Base-by-base conservation (phyloP, 2,888 invertebrate species). In the Lasioglossum zephyrum region DNA sequence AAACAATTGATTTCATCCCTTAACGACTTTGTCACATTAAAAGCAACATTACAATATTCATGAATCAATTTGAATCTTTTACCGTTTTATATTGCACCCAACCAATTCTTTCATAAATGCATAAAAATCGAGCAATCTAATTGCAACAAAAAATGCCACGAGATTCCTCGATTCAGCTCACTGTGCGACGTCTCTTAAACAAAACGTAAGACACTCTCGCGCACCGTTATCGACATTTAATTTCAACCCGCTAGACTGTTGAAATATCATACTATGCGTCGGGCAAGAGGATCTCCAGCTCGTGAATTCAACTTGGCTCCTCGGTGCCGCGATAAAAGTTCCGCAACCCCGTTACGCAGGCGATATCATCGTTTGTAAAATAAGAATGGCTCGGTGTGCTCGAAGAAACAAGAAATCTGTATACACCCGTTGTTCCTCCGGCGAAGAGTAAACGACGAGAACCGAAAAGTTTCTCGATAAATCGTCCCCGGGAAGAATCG, bases 391-490 rank as follows among this genome's bases (percentile, higher is more conserved):
- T 26, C 60, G 60, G 26, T 16, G 26, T 16, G 31, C 31, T 66
- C 66, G 36, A 8, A 1, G 66, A 66, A 66, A 66, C 36, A 31
- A 31, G 31, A 31, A 66, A 60, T 60, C 60, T 60, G 60, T 13
- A 53, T 53, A n/a, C 26, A n/a, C 26, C 13, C 26, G 60, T 60
- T 60, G 60, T 60, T 36, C 18, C 18, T 31, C 18, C 2, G 18
- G 2, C 36, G 66, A 26, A n/a, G 66, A 18, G 66, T 18, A 16
- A 66, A 36, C 88, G 82, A 91, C 87, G 88, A 88, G 87, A 84
- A 80, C 87, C 84, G 88, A 73, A 92, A 93, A 93, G 92, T 94
- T 93, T 88, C 81, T 81, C 92, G 91, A 93, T 93, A 93, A 92
- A 93, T 93, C 92, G 93, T 93, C 88, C 86, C 81, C 5, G 60